Evolutionary conservation across 2,888 invertebrate species (phyloP).

Genomic region (Polyommatus icarus): DNA sequence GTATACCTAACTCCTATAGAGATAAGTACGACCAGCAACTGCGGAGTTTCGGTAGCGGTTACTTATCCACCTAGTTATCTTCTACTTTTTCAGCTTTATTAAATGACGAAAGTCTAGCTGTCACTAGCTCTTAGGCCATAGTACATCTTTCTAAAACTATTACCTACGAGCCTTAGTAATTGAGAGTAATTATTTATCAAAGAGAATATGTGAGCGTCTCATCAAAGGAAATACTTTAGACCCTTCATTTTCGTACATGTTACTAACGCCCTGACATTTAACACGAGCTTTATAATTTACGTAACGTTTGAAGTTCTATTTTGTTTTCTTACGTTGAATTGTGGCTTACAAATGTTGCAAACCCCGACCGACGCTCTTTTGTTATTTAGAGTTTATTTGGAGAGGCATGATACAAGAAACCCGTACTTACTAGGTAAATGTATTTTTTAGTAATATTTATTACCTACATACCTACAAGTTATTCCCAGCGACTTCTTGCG

Average conservation of each 20-base stretch:
- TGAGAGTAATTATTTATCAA: slow-evolving; percentile 29
- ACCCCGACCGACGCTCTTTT: background rate
- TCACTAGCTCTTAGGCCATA: background rate
- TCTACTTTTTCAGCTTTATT: too few species aligned
- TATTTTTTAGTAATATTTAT: too few species aligned
- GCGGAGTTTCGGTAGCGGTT: too few species aligned
- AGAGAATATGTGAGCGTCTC: slow-evolving; percentile 10
- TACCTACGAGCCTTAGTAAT: slow-evolving; percentile 15
- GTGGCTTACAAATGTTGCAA: background rate
- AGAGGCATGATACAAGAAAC: background rate
- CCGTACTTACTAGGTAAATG: too few species aligned
- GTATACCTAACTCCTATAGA: too few species aligned
- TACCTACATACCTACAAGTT: too few species aligned
- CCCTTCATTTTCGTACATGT: slow-evolving; percentile 20
- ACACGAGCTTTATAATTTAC: slow-evolving; percentile 7
- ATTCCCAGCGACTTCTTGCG: too few species aligned
- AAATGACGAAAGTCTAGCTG: too few species aligned
- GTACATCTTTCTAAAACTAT: background rate
- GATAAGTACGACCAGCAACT: too few species aligned
- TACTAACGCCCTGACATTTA: background rate
- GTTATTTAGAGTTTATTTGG: background rate
- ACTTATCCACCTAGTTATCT: too few species aligned
- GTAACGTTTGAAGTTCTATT: slow-evolving; percentile 11
- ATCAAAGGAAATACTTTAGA: slow-evolving; percentile 24
- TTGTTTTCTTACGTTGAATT: background rate